Evolutionary conservation across 1,140 invertebrate species (phyloP).

Genomic region (Schmidtea mediterranea): DNA sequence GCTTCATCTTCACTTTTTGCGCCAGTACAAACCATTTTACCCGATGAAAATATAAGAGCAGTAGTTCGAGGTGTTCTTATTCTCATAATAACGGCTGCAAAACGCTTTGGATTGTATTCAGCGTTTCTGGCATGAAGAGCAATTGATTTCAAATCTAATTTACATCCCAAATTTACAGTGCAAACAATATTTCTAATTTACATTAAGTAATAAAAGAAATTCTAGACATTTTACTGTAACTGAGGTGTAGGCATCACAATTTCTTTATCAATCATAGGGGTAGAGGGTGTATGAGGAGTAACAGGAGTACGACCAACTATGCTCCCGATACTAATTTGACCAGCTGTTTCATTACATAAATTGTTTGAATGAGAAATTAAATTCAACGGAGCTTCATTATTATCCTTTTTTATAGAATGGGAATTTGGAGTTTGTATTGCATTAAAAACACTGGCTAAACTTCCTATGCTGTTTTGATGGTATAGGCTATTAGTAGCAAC

Average conservation of each 20-base stretch:
- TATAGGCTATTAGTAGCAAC: too few species aligned
- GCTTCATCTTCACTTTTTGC: conserved; percentile 97
- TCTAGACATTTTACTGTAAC: conserved; percentile 2
- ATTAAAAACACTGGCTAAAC: too few species aligned
- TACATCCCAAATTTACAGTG: conserved; percentile 76
- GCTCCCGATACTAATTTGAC: too few species aligned
- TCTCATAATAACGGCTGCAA: conserved; percentile 98
- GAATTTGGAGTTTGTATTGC: too few species aligned
- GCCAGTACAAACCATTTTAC: conserved; percentile 99
- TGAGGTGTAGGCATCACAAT: not conserved
- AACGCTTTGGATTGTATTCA: conserved; percentile 97
- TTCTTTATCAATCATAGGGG: not conserved
- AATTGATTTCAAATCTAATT: conserved; percentile 43
- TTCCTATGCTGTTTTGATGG: too few species aligned
- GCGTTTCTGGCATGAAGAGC: conserved; percentile 93
- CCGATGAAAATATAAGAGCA: conserved; percentile 90
- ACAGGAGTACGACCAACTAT: not conserved
- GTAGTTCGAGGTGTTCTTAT: conserved; percentile 92
- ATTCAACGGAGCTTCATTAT: too few species aligned
- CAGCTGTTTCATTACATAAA: too few species aligned
- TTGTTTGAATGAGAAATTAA: too few species aligned
- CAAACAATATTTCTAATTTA: conserved; percentile 46
- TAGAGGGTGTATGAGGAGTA: not conserved
- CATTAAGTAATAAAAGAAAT: conserved; percentile 20
- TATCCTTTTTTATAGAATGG: too few species aligned